Percentiles rank a stretch among this genome's conserved stretches.
Conservation (phyloP, 2,888 invertebrate genomes). For the Eustalomyia histrio region DNA sequence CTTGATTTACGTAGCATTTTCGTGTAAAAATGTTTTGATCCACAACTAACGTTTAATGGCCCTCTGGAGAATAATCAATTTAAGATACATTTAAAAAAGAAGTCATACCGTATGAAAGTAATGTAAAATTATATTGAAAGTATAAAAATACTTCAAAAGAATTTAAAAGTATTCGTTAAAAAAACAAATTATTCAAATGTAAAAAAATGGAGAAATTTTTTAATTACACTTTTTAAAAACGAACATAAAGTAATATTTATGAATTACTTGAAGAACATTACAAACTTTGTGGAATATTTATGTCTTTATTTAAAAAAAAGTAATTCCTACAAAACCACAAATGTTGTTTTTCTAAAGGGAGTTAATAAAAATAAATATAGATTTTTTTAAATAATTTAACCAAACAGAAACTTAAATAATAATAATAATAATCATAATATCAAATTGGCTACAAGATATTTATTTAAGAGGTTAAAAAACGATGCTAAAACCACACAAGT, state of each 20-base stretch:
- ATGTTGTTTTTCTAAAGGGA: background rate
- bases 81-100: background rate
- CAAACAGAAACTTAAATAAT: no score
- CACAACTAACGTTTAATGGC: constrained; percentile 35
- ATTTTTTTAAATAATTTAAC: no score
- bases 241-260: background rate
- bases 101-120: background rate
- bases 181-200: background rate
- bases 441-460: no score
- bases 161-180: background rate
- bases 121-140: no score
- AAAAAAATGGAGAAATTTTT: background rate
- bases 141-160: background rate
- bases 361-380: no score
- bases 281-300: background rate
- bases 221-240: background rate
- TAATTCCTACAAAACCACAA: background rate
- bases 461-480: no score
- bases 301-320: background rate
- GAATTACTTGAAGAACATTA: background rate
- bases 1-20: constrained; percentile 6
- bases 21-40: background rate
- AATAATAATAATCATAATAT: no score
- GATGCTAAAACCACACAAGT: no score
- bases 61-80: constrained; percentile 49